phyloP scores from a whole-genome alignment of 1,140 invertebrate genomes.

The Zaprionus nigranus region DNA sequence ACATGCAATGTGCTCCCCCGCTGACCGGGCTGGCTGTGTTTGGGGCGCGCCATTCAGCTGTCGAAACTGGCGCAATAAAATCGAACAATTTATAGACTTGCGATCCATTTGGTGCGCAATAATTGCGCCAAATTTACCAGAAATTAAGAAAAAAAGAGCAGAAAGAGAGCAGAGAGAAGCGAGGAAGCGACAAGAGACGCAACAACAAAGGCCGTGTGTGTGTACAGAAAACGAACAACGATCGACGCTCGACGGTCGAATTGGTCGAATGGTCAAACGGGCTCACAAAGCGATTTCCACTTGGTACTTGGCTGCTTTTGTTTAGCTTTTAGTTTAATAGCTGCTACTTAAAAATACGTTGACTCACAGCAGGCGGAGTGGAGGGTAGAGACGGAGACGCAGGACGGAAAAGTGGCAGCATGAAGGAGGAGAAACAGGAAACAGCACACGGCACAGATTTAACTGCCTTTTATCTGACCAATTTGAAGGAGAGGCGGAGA shows the following conservation, averaged over 20 bases:
- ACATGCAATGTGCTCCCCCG: conserved; percentile 4
- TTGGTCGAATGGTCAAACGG: neutral
- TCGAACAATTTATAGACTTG: conserved; percentile 83
- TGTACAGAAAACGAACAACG: conserved; percentile 14
- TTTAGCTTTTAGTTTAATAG: conserved; percentile 80
- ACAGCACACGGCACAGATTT: conserved; percentile 28
- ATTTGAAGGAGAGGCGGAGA: neutral
- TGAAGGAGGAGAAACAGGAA: conserved; percentile 22
- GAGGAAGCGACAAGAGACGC: neutral
- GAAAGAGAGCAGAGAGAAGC: neutral
- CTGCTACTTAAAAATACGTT: conserved; percentile 76
- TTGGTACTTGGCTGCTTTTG: conserved; percentile 56
- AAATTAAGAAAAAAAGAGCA: conserved; percentile 60
- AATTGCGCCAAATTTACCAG: conserved; percentile 79
- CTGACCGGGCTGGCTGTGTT: neutral
- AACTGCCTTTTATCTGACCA: conserved; percentile 14
- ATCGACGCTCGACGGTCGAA: conserved; percentile 1
- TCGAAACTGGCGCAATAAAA: conserved; percentile 83
- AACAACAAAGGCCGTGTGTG: conserved; percentile 27
- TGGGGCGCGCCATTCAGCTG: conserved; percentile 71
- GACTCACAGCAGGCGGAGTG: conserved; percentile 53
- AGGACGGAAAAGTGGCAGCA: neutral
- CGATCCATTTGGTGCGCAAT: conserved; percentile 81
- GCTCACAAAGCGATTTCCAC: conserved; percentile 62
- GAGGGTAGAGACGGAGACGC: conserved; percentile 11